phyloP scores from a whole-genome alignment of 2,797 vertebrate species.

The Helostoma temminkii region DNA sequence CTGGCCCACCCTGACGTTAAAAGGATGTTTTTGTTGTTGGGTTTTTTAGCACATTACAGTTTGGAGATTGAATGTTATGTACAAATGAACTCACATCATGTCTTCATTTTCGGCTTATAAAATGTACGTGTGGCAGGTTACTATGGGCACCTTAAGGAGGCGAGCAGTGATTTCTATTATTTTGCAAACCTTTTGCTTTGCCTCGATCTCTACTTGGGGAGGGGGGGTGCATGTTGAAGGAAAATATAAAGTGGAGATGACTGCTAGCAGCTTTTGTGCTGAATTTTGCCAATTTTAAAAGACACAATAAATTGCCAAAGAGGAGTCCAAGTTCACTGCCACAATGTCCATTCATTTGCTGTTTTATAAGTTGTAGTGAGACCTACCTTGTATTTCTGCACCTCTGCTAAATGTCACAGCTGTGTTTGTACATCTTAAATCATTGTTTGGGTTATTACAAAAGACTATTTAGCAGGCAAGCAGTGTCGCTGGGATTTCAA shows the following conservation, averaged over 20 bases:
- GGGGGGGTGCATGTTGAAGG: slow-evolving; percentile 9
- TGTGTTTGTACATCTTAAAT: slow-evolving; percentile 64
- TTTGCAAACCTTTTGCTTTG: slow-evolving; percentile 38
- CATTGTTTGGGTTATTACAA: slow-evolving; percentile 58
- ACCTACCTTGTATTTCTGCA: slow-evolving; percentile 44
- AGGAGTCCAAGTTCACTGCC: slow-evolving; percentile 52
- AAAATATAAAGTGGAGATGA: slow-evolving; percentile 26
- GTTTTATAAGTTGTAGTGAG: slow-evolving; percentile 50
- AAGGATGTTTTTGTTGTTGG: slow-evolving; percentile 48
- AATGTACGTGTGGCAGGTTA: slow-evolving; percentile 22
- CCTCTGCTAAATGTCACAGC: slow-evolving; percentile 62
- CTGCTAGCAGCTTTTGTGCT: slow-evolving; percentile 22
- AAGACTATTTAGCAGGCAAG: slow-evolving; percentile 50
- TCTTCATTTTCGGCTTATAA: slow-evolving; percentile 39
- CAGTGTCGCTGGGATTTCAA: slow-evolving; percentile 58
- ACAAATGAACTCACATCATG: slow-evolving; percentile 27
- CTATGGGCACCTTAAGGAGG: slow-evolving; percentile 9
- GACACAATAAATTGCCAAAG: slow-evolving; percentile 38
- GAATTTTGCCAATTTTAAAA: slow-evolving; percentile 48
- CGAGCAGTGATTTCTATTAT: slow-evolving; percentile 32
- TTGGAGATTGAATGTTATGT: slow-evolving; percentile 45
- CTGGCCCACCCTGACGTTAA: slow-evolving; percentile 66
- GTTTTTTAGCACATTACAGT: slow-evolving; percentile 35
- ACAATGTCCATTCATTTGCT: slow-evolving; percentile 45
- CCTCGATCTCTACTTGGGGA: slow-evolving; percentile 40